Evolutionary conservation across 2,797 vertebrate genomes (phyloP), one percentile per base, ranked within the genome.

Genomic region (Mus spretus): DNA sequence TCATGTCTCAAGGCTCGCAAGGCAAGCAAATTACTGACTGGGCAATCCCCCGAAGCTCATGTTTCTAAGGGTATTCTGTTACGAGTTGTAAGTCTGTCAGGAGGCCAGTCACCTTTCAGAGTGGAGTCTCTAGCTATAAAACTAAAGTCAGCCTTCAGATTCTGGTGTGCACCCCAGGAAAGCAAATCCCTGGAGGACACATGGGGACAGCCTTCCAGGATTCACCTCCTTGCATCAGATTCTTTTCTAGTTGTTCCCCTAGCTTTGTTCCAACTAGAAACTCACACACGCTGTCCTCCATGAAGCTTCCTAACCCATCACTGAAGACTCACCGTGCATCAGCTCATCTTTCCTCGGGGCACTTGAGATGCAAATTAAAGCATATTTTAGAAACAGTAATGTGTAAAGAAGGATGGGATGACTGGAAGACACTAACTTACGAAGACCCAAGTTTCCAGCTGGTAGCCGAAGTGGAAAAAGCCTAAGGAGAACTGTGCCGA

Each of bases 111-210:
- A 86, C 19, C 20, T 81, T 40, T 72, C 37, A 50, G 65, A 92
- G 40, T 4, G 53, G 89, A 95, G 44, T 92, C 75, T 93, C 90
- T n/a, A 47, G 31, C 59, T 34, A 63, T 15, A 44, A 90, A 92
- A 77, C 15, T 57, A 40, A 93, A 96, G 72, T 44, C 53, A 61
- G n/a, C 79, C 26, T 94, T 80, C 74, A 90, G 34, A 90, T 85
- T 57, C 22, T 63, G 63, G 31, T 22, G 2, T 59, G 15, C 31
- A 44, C 2, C 14, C 47, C 50, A 31, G 77, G 59, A 55, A 63
- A 59, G n/a, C 31, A 47, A 78, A 11, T 63, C 20, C 20, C 28
- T 14, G 9, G 53, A 31, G 31, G 57, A 37, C 26, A 83, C 15
- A 14, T 14, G n/a, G 26, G 28, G 22, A 44, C 28, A 53, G 34